These are phyloP conservation scores for Tetramorium alpestre DNA, from an alignment of 1,140 invertebrate genomes.

Conservation along the genomic window DNA sequence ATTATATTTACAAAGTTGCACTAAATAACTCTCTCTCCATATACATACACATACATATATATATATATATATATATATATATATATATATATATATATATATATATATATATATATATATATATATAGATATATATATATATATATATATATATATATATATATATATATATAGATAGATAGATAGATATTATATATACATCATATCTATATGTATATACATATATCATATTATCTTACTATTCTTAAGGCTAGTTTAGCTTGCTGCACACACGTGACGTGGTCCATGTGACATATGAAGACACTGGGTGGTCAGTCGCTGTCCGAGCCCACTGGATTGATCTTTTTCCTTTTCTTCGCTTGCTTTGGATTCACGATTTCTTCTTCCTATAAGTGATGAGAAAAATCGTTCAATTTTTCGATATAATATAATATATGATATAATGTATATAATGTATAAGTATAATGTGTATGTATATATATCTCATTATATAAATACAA, in stretches of 20 bases:
- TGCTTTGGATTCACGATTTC: constrained; percentile 94
- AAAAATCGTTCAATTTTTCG: constrained; percentile 21
- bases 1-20: constrained; percentile 75
- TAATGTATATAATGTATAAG: no score
- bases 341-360: constrained; percentile 94
- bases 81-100: not conserved
- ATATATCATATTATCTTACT: constrained; percentile 83
- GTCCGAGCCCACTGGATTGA: constrained; percentile 90
- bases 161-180: not conserved
- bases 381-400: constrained; percentile 89
- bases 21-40: constrained; percentile 71
- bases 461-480: not conserved
- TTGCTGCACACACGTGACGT: constrained; percentile 82
- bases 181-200: not conserved
- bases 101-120: constrained; percentile 70
- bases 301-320: constrained; percentile 91
- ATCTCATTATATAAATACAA: not conserved
- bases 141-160: not conserved
- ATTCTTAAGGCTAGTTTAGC: constrained; percentile 83
- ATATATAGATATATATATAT: no score
- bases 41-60: constrained; percentile 17
- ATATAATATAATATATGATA: not conserved
- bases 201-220: constrained; percentile 56
- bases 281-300: constrained; percentile 83
- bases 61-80: not conserved